phyloP scores from a whole-genome alignment of 1,140 invertebrate genomes.

The Drosophila chauvacae region DNA sequence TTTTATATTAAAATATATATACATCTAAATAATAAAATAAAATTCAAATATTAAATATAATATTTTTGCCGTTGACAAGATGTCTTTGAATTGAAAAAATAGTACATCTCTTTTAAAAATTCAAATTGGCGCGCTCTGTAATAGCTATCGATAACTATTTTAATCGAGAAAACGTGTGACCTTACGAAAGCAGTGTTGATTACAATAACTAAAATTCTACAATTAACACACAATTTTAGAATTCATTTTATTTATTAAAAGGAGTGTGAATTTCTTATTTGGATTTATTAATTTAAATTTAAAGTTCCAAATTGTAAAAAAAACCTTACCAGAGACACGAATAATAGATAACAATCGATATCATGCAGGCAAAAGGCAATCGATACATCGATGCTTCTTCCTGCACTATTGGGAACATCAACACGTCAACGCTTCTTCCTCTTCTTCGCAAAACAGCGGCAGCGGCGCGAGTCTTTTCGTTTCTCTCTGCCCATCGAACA shows the following conservation, averaged over 20 bases:
- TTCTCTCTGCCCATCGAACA: constrained; percentile 4
- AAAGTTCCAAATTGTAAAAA: no score
- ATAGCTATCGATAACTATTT: not conserved
- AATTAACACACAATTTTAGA: not conserved
- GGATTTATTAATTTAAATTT: no score
- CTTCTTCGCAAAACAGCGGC: constrained; percentile 42
- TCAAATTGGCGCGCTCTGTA: not conserved
- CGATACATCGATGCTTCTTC: constrained; percentile 1
- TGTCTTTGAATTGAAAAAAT: not conserved
- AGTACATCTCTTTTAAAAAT: not conserved
- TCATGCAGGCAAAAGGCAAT: not conserved
- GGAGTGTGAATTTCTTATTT: not conserved
- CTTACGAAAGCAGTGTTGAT: not conserved
- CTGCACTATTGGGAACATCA: constrained; percentile 30
- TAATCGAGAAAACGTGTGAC: not conserved
- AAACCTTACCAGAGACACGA: not conserved
- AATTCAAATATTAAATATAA: not conserved
- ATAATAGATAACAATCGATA: not conserved
- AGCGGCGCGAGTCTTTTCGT: constrained; percentile 19
- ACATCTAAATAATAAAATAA: not conserved
- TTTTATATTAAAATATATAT: not conserved
- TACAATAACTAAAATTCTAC: not conserved
- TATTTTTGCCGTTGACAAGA: not conserved
- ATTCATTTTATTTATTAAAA: not conserved
- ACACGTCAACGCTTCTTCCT: constrained; percentile 76